Base-by-base conservation (phyloP, 2,888 invertebrate genomes). In the Tineola bisselliella region DNA sequence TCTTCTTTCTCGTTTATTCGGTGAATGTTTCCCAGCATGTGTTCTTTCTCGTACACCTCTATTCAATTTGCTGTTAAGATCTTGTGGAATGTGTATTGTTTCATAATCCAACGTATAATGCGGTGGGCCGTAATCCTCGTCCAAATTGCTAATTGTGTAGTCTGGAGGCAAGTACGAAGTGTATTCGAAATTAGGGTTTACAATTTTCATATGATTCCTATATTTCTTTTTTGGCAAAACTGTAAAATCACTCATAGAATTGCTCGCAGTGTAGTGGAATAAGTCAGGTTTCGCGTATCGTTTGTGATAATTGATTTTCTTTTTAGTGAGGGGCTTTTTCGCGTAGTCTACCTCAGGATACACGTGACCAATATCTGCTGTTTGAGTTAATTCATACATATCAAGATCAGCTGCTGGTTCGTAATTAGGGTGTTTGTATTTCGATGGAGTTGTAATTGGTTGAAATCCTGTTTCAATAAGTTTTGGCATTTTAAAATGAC, bases 211-310 rank as follows among this genome's bases (percentile, higher is more conserved):
- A 0, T 81, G 82, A 63, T 68, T 70, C 64, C 79, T 84, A 61
- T 76, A 70, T 65, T 86, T 87, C 68, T 81, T 84, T 64, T 86
- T 86, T 38, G 84, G 86, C 19, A 84, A 81, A 65, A 83, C 69
- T 62, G 81, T 73, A 52, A 80, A 84, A 62, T 86, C 86, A 64
- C 80, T 82, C 61, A 56, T 48, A 12, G 77, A 65, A 62, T 83
- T 77, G 25, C 81, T 81, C 62, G 68, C 70, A 1, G 71, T 66
- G 63, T 68, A 70, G 54, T 66, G 68, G 6, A 68, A 70, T 48
- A 62, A 31, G 62, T 86, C 79, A 5, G 76, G 70, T 62, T 72
- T 69, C 63, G 44, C 19, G 19, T 59, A 44, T 44, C 59, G 17
- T 25, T 44, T 59, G n/a, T 59, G 8, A 3, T 43, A 19, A 44